Conservation (phyloP, 2,888 invertebrate genomes). For the Hirtodrosophila alboralis region DNA sequence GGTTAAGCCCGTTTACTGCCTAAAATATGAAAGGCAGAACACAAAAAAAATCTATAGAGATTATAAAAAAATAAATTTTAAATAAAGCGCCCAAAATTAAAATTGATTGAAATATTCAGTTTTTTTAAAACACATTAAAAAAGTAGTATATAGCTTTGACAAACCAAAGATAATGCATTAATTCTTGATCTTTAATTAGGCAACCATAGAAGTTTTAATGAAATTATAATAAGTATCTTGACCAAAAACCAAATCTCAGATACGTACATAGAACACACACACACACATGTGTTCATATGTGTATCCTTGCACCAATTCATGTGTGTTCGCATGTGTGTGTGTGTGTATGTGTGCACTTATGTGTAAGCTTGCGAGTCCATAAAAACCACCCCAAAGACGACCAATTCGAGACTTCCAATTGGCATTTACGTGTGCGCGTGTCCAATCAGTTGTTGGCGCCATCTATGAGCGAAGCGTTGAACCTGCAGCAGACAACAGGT, state of each 20-base stretch:
- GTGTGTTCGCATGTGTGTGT: constrained; percentile 17
- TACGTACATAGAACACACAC: neutral
- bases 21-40: too few species aligned
- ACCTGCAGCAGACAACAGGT: constrained; percentile 54
- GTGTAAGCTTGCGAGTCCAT: constrained; percentile 29
- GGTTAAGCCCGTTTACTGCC: too few species aligned
- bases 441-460: constrained; percentile 63
- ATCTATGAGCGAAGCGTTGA: constrained; percentile 50
- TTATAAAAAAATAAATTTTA: too few species aligned
- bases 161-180: neutral
- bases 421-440: constrained; percentile 76
- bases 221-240: too few species aligned
- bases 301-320: neutral
- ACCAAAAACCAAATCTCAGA: neutral
- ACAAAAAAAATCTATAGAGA: too few species aligned
- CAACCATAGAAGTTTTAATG: neutral
- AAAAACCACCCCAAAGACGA: constrained; percentile 63
- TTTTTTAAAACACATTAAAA: too few species aligned
- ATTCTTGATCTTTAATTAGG: neutral
- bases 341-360: constrained; percentile 14
- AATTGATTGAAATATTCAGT: too few species aligned
- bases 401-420: constrained; percentile 67
- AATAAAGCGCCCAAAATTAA: too few species aligned
- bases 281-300: constrained; percentile 3
- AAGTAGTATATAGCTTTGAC: too few species aligned